Evolutionary conservation across 2,888 invertebrate species (phyloP), one percentile per base, ranked within the genome.

Genomic region (Harpalus rufipes): DNA sequence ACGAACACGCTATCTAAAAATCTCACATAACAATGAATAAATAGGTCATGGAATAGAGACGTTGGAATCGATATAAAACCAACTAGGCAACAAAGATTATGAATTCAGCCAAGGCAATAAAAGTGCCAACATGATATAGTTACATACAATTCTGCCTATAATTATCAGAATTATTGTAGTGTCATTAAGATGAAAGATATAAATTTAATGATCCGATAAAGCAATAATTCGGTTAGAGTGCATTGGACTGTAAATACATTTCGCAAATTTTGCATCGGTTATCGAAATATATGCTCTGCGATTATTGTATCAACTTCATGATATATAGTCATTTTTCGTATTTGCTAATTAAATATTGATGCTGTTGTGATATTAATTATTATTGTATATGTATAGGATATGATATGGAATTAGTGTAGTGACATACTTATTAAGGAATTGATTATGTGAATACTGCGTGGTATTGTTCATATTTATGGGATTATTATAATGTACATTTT

Each of bases 131-230:
- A 58, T 72, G 51, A 44, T 58, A 82, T 83, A 76, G 59, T 74
- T 58, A 58, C 74, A 61, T 21, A 61, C 74, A 76, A 39, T 44
- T 10, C 21, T 16, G 44, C 61, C 61, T 41, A 76, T 74, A 74
- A 83, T 83, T 83, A 83, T 74, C 61, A 74, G 59, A 74, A 83
- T 83, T 74, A 83, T 83, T 83, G 74, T 61, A 41, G 74, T 16
- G 21, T 59, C 83, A 83, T 83, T 83, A 83, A 83, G 83, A 83
- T 83, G 83, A 83, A 21, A 76, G 83, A 83, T 83, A 83, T 83
- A 83, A 83, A 83, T 83, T 83, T 83, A 74, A 83, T 83, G 83
- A 83, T 61, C 25, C 83, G 76, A 83, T 83, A 76, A 83, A 83
- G 76, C 72, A 74, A 76, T 83, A 83, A 83, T 83, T 74, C 76